Conservation (phyloP, 2,797 vertebrate species). For the Craterocephalus amniculus region DNA sequence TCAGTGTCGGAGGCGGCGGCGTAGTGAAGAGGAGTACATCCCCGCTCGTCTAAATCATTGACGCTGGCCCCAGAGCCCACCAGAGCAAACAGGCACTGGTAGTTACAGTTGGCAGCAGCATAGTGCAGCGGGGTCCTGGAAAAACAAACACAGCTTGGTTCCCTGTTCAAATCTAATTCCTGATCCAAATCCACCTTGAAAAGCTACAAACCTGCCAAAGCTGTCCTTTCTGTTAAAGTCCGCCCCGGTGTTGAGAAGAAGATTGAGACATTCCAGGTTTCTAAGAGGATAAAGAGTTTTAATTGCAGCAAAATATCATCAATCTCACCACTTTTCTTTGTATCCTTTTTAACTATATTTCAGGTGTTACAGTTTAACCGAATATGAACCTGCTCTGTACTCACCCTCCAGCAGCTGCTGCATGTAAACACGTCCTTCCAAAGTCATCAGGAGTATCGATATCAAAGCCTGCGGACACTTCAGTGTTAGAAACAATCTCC, state of each 20-base stretch:
- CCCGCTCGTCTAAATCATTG: constrained; percentile 95
- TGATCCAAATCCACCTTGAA: constrained; percentile 13
- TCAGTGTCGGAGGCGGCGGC: constrained; percentile 96
- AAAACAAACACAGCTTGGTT: constrained; percentile 46
- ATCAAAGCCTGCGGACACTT: constrained; percentile 88
- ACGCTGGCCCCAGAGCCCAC: constrained; percentile 98
- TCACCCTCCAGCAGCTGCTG: constrained; percentile 98
- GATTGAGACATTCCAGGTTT: constrained; percentile 98
- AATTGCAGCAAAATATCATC: background rate
- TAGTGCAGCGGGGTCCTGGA: constrained; percentile 96
- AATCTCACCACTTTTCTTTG: background rate
- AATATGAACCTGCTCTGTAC: constrained; percentile 49
- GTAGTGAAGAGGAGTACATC: constrained; percentile 97
- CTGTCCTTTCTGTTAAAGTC: constrained; percentile 98
- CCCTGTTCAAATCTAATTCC: constrained; percentile 32
- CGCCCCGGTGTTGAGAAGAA: constrained; percentile 95
- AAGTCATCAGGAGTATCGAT: constrained; percentile 97
- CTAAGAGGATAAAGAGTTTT: constrained; percentile 74
- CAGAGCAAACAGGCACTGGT: constrained; percentile 99
- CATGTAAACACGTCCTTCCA: constrained; percentile 98
- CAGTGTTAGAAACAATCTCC: constrained; percentile 16
- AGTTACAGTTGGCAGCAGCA: constrained; percentile 98
- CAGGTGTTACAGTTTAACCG: background rate
- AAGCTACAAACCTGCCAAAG: constrained; percentile 90
- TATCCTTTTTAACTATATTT: background rate